Evolutionary conservation across 1,140 invertebrate species (phyloP).

Genomic region (Archegozetes longisetosus): DNA sequence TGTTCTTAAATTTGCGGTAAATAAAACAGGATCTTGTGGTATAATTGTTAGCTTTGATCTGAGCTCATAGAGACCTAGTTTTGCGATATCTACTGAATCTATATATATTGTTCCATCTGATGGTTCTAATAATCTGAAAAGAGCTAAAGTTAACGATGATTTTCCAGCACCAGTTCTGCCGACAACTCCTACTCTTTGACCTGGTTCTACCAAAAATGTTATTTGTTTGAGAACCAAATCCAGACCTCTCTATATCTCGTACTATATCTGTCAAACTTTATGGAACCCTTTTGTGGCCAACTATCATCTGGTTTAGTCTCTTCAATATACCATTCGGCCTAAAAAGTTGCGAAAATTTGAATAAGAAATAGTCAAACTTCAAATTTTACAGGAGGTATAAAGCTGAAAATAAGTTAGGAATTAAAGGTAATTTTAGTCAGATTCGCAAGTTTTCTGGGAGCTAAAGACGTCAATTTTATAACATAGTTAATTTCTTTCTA

Average conservation of each 20-base stretch:
- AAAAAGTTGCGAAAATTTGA: neutral
- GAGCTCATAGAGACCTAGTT: conserved; percentile 38
- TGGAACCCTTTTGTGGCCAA: conserved; percentile 59
- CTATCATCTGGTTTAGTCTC: conserved; percentile 8
- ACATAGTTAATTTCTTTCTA: too few relatives aligned
- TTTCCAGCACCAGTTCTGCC: conserved; percentile 41
- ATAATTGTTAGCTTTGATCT: conserved; percentile 73
- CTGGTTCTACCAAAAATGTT: conserved; percentile 48
- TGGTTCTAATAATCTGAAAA: conserved; percentile 51
- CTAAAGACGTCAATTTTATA: too few relatives aligned
- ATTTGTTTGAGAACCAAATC: conserved; percentile 61
- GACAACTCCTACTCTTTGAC: conserved; percentile 60
- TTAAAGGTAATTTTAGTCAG: too few relatives aligned
- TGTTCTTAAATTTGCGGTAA: conserved; percentile 63
- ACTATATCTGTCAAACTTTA: conserved; percentile 57
- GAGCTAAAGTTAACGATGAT: conserved; percentile 23
- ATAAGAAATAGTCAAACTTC: too few relatives aligned
- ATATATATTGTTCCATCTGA: conserved; percentile 34
- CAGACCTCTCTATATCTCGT: conserved; percentile 59
- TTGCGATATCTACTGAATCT: conserved; percentile 12
- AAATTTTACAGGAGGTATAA: too few relatives aligned
- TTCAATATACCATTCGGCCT: conserved; percentile 23
- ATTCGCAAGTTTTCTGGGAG: too few relatives aligned
- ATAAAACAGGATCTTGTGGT: conserved; percentile 85
- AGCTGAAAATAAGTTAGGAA: too few relatives aligned